Base-by-base conservation (phyloP, 2,113 vertebrate species). In the Gymnobelideus leadbeateri region DNA sequence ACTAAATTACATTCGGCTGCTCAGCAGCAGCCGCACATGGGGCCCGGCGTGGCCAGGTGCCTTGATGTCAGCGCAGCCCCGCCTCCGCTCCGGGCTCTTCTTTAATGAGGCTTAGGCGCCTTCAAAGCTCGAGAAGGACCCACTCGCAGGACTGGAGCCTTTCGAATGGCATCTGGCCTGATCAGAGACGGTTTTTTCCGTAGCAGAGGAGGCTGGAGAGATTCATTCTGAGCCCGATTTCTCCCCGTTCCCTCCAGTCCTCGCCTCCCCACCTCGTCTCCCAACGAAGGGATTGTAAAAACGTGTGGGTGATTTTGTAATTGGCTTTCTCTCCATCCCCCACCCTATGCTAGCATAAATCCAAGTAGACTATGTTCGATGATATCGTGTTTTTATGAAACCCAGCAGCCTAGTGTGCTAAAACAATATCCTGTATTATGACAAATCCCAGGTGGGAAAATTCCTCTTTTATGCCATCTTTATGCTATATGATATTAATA, bases 1-100 rank as follows among this genome's bases (percentile, higher is more conserved):
- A 98, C 98, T 99, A 99, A 99, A 99, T 99, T 99, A 99, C 98
- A 99, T 98, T 99, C 98, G 98, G 99, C 98, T 98, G 98, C 98
- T 99, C 98, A 98, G 98, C 98, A 97, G 98, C 98, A 98, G 98
- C 98, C 98, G 0, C 98, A 98, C 97, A 98, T 98, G 98, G 98
- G 98, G 98, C 98, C 98, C 96, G 98, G 89, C 98, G 94, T 98
- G 96, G 98, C 98, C 98, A 99, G 98, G 98, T 99, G 98, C 98
- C 98, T 98, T 98, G 98, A 98, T 99, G 98, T 98, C 98, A 98
- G 97, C 0, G 0, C 98, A 94, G 98, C 98, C 98, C 98, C 98
- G 98, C 98, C 98, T 96, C 98, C 97, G 84, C 96, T 94, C 97
- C 96, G 98, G 97, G 97, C 98, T 98, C 98, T 97, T 98, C 97